Evolutionary conservation across 2,113 vertebrate species (phyloP).

Genomic region (Hemiscyllium ocellatum): DNA sequence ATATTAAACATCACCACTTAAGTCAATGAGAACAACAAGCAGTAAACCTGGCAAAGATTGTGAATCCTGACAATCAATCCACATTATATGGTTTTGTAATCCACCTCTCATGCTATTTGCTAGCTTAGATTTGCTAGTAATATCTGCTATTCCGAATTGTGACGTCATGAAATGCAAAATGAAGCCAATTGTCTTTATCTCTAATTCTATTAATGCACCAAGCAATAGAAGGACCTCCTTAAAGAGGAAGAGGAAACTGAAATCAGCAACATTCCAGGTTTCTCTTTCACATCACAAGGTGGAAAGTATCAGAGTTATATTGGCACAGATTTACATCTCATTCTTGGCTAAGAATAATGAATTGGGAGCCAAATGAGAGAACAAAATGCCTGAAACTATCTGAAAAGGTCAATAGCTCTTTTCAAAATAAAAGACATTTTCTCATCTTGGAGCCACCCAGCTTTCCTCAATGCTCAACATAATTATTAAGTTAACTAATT

Average conservation of each 20-base stretch:
- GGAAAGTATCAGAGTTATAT: not conserved
- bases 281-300: not conserved
- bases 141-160: not conserved
- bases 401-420: not conserved
- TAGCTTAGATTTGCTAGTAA: not conserved
- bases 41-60: not conserved
- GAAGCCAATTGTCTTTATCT: not conserved
- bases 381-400: not conserved
- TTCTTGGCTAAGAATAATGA: not conserved
- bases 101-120: not conserved
- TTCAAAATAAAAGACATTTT: not conserved
- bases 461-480: not conserved
- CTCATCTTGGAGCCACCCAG: not conserved
- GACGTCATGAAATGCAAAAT: not conserved
- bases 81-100: not conserved
- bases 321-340: not conserved
- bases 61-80: not conserved
- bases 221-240: not conserved
- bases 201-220: not conserved
- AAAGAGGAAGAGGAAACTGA: not conserved
- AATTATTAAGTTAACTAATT: not conserved
- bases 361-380: not conserved
- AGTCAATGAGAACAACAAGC: slow-evolving; percentile 28
- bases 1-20: slow-evolving; percentile 42
- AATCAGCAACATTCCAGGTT: not conserved